These are phyloP conservation scores for Scophthalmus maximus DNA, from an alignment of 2,113 vertebrate species.

Conservation along the genomic window DNA sequence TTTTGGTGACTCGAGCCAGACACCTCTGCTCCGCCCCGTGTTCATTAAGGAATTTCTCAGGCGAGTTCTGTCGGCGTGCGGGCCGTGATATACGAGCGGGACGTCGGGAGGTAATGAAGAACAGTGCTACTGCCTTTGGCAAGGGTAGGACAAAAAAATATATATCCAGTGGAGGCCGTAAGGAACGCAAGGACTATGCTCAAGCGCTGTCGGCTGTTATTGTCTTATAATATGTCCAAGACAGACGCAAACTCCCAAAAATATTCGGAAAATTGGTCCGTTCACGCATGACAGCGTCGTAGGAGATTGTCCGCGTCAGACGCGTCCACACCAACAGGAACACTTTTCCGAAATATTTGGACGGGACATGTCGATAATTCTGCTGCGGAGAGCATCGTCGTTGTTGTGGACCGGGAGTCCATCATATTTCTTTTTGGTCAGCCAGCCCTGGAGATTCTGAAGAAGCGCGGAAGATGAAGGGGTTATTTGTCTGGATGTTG, in stretches of 20 bases:
- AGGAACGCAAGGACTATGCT: background rate
- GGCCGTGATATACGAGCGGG: conserved; percentile 16
- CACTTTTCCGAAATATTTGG: no score
- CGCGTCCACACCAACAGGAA: no score
- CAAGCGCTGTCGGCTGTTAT: conserved; percentile 9
- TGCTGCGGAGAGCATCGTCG: no score
- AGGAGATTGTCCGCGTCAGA: no score
- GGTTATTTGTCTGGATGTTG: background rate
- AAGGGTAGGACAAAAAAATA: conserved; percentile 1
- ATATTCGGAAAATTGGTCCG: no score
- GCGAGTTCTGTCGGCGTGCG: conserved; percentile 40
- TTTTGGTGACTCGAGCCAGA: conserved; percentile 35
- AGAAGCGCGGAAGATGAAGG: background rate
- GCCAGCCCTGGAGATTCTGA: background rate
- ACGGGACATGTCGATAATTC: no score
- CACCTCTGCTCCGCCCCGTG: conserved; percentile 45
- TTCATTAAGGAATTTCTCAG: conserved; percentile 62
- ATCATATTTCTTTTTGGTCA: no score
- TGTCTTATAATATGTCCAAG: background rate
- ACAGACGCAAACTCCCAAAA: background rate
- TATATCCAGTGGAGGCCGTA: background rate
- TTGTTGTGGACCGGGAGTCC: no score
- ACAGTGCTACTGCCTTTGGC: conserved; percentile 16
- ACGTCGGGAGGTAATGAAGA: conserved; percentile 13
- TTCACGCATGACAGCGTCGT: no score